Base-by-base conservation (phyloP, 2,888 invertebrate species). In the Hypomecis atomaria region DNA sequence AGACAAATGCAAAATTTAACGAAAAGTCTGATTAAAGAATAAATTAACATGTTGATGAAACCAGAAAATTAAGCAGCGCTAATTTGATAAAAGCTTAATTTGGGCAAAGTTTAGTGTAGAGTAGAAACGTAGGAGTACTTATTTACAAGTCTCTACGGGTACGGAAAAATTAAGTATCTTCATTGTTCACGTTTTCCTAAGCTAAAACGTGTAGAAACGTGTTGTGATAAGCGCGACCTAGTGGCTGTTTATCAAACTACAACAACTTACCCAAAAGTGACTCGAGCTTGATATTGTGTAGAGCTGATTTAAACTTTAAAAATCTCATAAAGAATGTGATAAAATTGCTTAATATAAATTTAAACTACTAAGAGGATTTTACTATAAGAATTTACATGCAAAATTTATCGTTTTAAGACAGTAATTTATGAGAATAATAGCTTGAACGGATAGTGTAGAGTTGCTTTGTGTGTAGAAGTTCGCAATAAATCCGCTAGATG, bases 401-500 rank as follows among this genome's bases (percentile, higher is more conserved):
- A 50, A 38, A 52, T 4, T 3, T 10, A 6, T 7, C 10, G 6
- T 42, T 10, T 11, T 23, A 11, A 23, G 2, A 0, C n/a, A n/a
- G 10, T 33, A 52, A 33, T 33, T 40, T 13, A 33, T 6, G 0
- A 23, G 33, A 52, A 23, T 48, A n/a, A 10, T 6, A 13, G 23
- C 52, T 56, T 36, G 52, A 13, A 8, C 54, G 36, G 58, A 70
- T 10, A 62, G 47, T 59, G 60, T 69, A 59, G 72, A 67, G 66
- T 13, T 34, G 38, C 56, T 66, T 56, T 60, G 49, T 48, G 62
- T 74, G 57, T 76, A 71, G 75, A 84, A 56, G 85, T 90, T 86
- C 82, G 54, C 45, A 47, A 59, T 49, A 34, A 52, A 45, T 67
- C 85, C 90, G 85, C 82, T 88, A 91, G 91, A 90, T 90, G 91